Base-by-base conservation (phyloP, 2,113 vertebrate genomes). In the Physeter macrocephalus region DNA sequence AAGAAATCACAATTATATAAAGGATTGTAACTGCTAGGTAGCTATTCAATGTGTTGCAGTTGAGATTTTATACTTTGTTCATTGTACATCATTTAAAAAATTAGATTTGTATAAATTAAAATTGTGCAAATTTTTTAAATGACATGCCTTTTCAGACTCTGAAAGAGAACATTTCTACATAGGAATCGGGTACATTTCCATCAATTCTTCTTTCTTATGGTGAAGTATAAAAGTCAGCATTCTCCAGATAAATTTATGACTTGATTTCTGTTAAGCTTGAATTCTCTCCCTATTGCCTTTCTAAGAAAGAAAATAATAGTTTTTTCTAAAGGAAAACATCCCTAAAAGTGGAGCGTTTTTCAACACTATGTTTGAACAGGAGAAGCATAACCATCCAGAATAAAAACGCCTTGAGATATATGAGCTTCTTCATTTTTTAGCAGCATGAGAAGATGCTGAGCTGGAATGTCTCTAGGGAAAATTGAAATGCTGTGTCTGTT, bases 331-430 rank as follows among this genome's bases (percentile, higher is more conserved):
- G 34, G 4, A 62, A 93, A 95, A 31, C 11, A 85, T 67, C 94
- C 39, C 18, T 93, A 87, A 93, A 93, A 86, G 5, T 67, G 31
- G 18, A 7, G 0, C 83, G 1, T 67, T 81, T 93, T 96, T 89
- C 20, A 86, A 78, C 77, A 83, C 9, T 90, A 8, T 91, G 72
- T 96, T 96, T 97, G 64, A 95, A 71, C 13, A 75, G 57, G 80
- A 93, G 11, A 92, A 80, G 21, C 34, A 54, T 46, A 94, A 83
- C 23, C 39, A 93, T 21, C 17, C 31, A 78, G 46, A 72, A 4
- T 64, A 43, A 83, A 95, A 96, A 69, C 34, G 94, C 57, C 41
- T 67, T 93, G 78, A 93, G 72, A 93, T 93, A 52, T 82, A 85
- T 29, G 20, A 78, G 34, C 5, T 12, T 83, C 49, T 95, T 90